Base-by-base conservation (phyloP, 2,888 invertebrate genomes). In the Apoderus coryli region DNA sequence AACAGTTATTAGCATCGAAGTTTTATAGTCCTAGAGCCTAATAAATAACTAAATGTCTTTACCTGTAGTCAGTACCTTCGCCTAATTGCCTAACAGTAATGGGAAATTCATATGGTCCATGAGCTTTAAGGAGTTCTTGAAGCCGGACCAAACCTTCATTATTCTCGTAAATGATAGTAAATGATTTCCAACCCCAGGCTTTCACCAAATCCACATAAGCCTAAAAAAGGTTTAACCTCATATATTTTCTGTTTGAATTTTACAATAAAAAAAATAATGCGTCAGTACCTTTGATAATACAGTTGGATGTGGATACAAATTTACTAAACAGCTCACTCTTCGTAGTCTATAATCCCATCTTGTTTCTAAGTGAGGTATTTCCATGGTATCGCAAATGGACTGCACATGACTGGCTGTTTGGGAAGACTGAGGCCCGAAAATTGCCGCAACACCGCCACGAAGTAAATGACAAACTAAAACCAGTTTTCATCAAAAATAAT, bases 111-210 rank as follows among this genome's bases (percentile, higher is more conserved):
- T 80, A 78, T 7, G 81, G 81, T 13, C 84, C 82, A 45, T 85
- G 85, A 3, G 84, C 82, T 60, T 88, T 88, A 28, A 92, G 67
- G 36, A 88, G 63, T 54, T 86, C 86, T 56, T 88, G 88, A 12
- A 89, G 64, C 24, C 88, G 69, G 29, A 88, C 84, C 46, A 89
- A 61, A 2, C 88, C 92, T 53, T 93, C 92, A 57, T 90, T 89
- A 60, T 84, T 86, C 60, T 95, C 92, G 59, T 93, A 95, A 44
- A 95, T 82, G 46, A 95, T 86, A 14, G 92, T 90, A 54, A 92
- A 92, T n/a, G 82, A 79, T 56, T 80, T 84, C 93, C 93, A 95
- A 36, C 81, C 85, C 78, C 86, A 82, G 2, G 78, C 76, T 52
- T 78, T 72, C 22, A 95, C 84, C 39, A 92, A 64, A 59, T 89